Evolutionary conservation across 1,140 invertebrate genomes (phyloP).

Genomic region (Drosophila paulistorum): DNA sequence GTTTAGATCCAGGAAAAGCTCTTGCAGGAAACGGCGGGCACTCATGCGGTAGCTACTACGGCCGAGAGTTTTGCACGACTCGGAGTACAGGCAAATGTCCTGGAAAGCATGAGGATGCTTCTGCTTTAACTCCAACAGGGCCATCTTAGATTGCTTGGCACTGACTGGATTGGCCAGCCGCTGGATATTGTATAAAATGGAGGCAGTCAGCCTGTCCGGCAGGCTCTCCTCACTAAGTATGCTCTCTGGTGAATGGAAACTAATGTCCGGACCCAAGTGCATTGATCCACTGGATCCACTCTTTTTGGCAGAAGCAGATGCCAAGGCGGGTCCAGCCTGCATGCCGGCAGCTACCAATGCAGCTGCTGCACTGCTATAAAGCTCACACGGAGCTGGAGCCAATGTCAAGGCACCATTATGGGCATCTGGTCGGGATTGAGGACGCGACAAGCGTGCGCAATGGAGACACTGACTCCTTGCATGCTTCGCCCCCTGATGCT

Average conservation of each 20-base stretch:
- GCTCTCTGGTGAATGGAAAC: slow-evolving; percentile 80
- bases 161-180: slow-evolving; percentile 88
- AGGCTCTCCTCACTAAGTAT: slow-evolving; percentile 79
- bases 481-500: slow-evolving; percentile 60
- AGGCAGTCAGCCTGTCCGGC: slow-evolving; percentile 81
- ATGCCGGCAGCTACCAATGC: slow-evolving; percentile 61
- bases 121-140: slow-evolving; percentile 92
- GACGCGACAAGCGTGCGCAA: slow-evolving; percentile 62
- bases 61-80: slow-evolving; percentile 91
- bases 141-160: slow-evolving; percentile 87
- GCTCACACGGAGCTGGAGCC: slow-evolving; percentile 62
- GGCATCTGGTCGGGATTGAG: slow-evolving; percentile 46
- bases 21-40: slow-evolving; percentile 95
- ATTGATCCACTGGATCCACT: slow-evolving; percentile 31
- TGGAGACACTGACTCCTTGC: slow-evolving; percentile 70
- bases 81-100: slow-evolving; percentile 96
- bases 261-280: slow-evolving; percentile 63
- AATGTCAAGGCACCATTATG: slow-evolving; percentile 27
- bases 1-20: slow-evolving; percentile 94
- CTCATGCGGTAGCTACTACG: slow-evolving; percentile 91
- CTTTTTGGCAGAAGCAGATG: slow-evolving; percentile 29
- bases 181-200: slow-evolving; percentile 87
- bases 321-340: slow-evolving; percentile 54
- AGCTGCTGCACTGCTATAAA: slow-evolving; percentile 59
- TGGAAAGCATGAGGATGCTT: slow-evolving; percentile 92